These are phyloP conservation scores for Chymomyza costata DNA, from an alignment of 1,140 invertebrate species.

Conservation along the genomic window DNA sequence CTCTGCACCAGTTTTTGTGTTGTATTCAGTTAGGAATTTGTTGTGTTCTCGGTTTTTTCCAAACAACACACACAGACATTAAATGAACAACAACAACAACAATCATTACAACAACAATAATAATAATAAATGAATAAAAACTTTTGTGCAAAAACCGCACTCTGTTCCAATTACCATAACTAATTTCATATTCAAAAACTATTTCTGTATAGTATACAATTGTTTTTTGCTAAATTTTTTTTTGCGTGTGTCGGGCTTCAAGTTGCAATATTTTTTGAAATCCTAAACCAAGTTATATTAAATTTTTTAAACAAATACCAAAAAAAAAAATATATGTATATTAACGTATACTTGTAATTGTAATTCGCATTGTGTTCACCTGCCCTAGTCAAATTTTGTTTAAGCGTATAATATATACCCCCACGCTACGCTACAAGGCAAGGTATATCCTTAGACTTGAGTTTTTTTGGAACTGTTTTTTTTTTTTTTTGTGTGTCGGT, in stretches of 20 bases:
- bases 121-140: slow-evolving; percentile 20
- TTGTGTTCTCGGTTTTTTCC: slow-evolving; percentile 71
- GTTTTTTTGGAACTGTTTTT: slow-evolving; percentile 13
- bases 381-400: slow-evolving; percentile 34
- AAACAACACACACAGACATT: slow-evolving; percentile 28
- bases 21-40: slow-evolving; percentile 72
- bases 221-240: too few relatives aligned
- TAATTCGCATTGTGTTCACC: slow-evolving; percentile 26
- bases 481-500: slow-evolving; percentile 22
- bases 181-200: slow-evolving; percentile 7
- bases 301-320: too few relatives aligned
- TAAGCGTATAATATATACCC: too few relatives aligned
- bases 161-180: slow-evolving; percentile 39
- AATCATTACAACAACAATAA: slow-evolving; percentile 7
- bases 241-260: slow-evolving; percentile 19
- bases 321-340: too few relatives aligned
- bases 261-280: slow-evolving; percentile 27
- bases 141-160: slow-evolving; percentile 11
- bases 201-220: slow-evolving; percentile 17
- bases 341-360: too few relatives aligned
- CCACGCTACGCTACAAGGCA: too few relatives aligned
- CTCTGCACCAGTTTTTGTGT: slow-evolving; percentile 74
- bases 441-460: too few relatives aligned
- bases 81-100: slow-evolving; percentile 14
- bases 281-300: not conserved